Percentiles rank a stretch among this genome's conserved stretches.
These are phyloP conservation scores for Euplagia quadripunctaria DNA, from an alignment of 2,888 invertebrate species.

Conservation along the genomic window DNA sequence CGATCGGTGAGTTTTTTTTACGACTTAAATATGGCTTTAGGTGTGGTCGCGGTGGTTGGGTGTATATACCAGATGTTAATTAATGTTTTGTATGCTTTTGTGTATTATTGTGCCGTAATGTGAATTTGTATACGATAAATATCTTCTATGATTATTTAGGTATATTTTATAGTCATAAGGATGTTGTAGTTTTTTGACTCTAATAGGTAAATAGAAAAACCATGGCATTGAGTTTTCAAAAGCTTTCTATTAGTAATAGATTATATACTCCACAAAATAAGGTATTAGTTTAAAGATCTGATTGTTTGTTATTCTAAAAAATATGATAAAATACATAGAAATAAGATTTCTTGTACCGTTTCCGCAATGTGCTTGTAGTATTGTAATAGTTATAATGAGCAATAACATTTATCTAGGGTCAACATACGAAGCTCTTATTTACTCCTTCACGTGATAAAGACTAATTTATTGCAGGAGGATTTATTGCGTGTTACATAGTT, in stretches of 20 bases:
- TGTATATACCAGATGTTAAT: constrained; percentile 61
- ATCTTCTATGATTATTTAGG: background rate
- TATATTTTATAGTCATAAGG: background rate
- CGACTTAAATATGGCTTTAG: constrained; percentile 57
- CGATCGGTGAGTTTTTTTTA: constrained; percentile 83
- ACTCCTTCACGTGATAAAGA: constrained; percentile 59
- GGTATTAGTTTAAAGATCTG: background rate
- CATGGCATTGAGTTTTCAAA: background rate
- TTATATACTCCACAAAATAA: background rate
- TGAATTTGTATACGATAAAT: constrained; percentile 7
- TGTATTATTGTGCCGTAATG: constrained; percentile 26
- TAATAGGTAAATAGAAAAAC: background rate
- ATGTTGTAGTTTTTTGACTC: background rate
- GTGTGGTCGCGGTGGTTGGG: constrained; percentile 63
- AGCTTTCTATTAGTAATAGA: background rate
- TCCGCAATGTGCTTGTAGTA: constrained; percentile 48
- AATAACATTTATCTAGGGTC: constrained; percentile 74
- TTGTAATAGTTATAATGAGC: constrained; percentile 52
- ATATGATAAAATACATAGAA: constrained; percentile 18
- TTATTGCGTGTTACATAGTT: constrained; percentile 35
- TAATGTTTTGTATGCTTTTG: constrained; percentile 50
- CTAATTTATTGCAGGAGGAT: constrained; percentile 59
- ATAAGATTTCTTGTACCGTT: constrained; percentile 46
- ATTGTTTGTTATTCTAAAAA: constrained; percentile 2
- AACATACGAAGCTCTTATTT: constrained; percentile 66